Evolutionary conservation across 2,113 vertebrate species (phyloP).

Genomic region (Lynx canadensis): DNA sequence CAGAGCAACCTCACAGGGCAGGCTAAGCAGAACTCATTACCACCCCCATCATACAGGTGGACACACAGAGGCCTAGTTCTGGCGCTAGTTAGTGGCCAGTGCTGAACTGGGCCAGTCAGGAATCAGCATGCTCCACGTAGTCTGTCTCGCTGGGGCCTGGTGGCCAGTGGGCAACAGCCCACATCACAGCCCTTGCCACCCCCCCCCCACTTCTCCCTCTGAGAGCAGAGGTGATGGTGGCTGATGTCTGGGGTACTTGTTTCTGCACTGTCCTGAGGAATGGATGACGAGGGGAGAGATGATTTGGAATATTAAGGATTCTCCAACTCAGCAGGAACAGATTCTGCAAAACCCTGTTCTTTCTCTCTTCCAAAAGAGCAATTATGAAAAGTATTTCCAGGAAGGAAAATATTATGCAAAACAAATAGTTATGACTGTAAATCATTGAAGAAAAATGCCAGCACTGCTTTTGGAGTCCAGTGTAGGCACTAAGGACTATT

Average conservation of each 20-base stretch:
- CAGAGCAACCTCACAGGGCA: not conserved
- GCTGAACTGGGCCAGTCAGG: not conserved
- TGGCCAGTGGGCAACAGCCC: not conserved
- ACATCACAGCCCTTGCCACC: not conserved
- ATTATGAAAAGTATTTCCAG: constrained; percentile 55
- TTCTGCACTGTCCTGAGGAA: not conserved
- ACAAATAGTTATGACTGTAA: not conserved
- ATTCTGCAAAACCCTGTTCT: not conserved
- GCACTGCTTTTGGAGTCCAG: not conserved
- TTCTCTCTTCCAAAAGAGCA: not conserved
- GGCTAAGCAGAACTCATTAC: not conserved
- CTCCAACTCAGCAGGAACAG: not conserved
- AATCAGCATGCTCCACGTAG: accelerated
- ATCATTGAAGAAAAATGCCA: not conserved
- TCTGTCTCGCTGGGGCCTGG: not conserved
- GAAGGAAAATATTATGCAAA: constrained; percentile 47
- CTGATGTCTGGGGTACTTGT: not conserved
- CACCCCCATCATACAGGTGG: not conserved
- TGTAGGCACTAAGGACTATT: not conserved
- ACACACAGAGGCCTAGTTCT: not conserved
- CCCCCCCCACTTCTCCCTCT: not conserved
- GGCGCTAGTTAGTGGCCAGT: accelerated
- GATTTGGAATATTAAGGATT: not conserved
- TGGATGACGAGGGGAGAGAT: not conserved
- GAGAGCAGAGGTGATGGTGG: not conserved